Evolutionary conservation across 2,797 vertebrate genomes (phyloP).

Genomic region (Mionectes olivaceus): DNA sequence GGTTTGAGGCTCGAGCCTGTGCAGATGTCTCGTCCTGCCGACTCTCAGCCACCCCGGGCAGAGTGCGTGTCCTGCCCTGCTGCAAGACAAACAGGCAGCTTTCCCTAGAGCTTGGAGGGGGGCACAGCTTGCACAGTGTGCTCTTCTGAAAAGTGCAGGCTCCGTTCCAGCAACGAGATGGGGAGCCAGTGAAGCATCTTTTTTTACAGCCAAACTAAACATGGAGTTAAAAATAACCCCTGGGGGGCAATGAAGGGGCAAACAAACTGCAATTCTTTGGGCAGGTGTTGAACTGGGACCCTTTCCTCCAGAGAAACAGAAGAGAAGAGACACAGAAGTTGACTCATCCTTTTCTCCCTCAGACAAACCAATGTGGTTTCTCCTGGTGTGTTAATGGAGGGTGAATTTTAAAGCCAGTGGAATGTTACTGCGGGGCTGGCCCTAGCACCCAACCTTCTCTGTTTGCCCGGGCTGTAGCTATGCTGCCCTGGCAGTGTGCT

Average conservation of each 20-base stretch:
- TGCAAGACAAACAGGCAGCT: background rate
- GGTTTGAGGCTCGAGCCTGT: background rate
- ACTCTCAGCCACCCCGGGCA: background rate
- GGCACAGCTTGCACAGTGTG: background rate
- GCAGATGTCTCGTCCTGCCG: background rate
- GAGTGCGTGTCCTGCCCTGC: background rate
- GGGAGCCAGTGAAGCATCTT: background rate
- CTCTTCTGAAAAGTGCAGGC: background rate
- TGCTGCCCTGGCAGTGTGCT: background rate
- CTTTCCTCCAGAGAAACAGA: background rate
- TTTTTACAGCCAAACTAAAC: conserved; percentile 33
- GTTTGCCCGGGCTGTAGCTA: fast-evolving
- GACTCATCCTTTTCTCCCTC: background rate
- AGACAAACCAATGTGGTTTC: background rate
- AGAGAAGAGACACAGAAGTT: background rate
- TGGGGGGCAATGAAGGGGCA: background rate
- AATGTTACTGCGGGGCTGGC: background rate
- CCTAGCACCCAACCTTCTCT: background rate
- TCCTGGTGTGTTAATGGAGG: background rate
- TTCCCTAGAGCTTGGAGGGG: background rate
- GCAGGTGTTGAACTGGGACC: background rate
- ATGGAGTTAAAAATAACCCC: background rate
- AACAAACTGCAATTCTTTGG: background rate
- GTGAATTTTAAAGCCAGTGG: background rate
- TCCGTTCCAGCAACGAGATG: background rate